phyloP scores from a whole-genome alignment of 2,888 invertebrate species.

The Stegana nigrithorax region DNA sequence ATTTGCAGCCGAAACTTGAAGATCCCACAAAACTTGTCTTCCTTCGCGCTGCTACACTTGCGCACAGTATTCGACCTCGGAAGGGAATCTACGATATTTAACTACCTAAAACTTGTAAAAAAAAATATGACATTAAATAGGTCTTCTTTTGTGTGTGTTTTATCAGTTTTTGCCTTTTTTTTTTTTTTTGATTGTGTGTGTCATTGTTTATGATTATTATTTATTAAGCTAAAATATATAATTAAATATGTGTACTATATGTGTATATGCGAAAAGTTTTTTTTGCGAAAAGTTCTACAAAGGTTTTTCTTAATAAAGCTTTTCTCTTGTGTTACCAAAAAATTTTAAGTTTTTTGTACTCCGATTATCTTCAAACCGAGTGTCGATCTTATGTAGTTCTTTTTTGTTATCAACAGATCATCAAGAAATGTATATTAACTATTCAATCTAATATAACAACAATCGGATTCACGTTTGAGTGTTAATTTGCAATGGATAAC shows the following conservation, averaged over 20 bases:
- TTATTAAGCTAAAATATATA: slow-evolving; percentile 57
- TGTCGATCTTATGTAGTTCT: no score
- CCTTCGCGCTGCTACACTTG: slow-evolving; percentile 30
- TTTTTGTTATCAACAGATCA: no score
- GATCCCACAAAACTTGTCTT: not conserved
- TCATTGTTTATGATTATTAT: slow-evolving; percentile 48
- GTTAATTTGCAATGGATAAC: no score
- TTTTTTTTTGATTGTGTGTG: slow-evolving; percentile 29
- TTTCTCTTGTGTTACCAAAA: slow-evolving; percentile 59
- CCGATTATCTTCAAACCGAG: no score
- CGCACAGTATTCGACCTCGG: slow-evolving; percentile 39
- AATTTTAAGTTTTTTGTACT: no score
- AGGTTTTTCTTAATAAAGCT: slow-evolving; percentile 53
- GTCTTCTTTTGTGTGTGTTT: slow-evolving; percentile 19
- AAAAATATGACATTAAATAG: slow-evolving; percentile 25
- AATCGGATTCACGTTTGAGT: no score
- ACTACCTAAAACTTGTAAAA: slow-evolving; percentile 31
- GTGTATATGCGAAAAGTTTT: slow-evolving; percentile 33
- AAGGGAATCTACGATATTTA: slow-evolving; percentile 28
- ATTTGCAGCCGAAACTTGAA: slow-evolving; percentile 49
- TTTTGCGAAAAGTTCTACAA: no score
- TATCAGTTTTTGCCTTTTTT: slow-evolving; percentile 15
- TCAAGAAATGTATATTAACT: no score
- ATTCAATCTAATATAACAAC: no score
- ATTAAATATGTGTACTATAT: slow-evolving; percentile 33